phyloP scores from a whole-genome alignment of 92 coral and sea anemone genomes.

The Parazoanthus darwini region DNA sequence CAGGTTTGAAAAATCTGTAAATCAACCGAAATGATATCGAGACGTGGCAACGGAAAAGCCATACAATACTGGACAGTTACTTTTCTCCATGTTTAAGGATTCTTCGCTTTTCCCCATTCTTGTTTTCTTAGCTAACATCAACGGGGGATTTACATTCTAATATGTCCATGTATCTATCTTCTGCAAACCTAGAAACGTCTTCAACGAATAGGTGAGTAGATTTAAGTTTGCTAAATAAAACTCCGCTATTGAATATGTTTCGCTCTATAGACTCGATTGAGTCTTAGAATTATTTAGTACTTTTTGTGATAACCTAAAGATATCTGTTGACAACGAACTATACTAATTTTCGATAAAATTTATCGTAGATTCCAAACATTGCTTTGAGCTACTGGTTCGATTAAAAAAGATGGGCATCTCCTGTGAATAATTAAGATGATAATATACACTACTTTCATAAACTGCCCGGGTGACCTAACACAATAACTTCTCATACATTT shows the following conservation, averaged over 20 bases:
- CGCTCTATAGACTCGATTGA: too few relatives aligned
- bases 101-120: background rate
- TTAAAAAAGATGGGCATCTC: too few relatives aligned
- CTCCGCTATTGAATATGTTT: too few relatives aligned
- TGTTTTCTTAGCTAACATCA: background rate
- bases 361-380: background rate
- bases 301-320: background rate
- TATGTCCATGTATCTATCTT: background rate
- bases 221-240: too few relatives aligned
- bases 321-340: background rate
- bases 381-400: background rate
- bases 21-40: background rate
- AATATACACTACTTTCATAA: too few relatives aligned
- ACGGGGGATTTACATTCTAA: background rate
- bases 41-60: background rate
- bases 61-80: too few relatives aligned
- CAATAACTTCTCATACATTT: too few relatives aligned
- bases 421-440: too few relatives aligned
- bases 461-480: too few relatives aligned
- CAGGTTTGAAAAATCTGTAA: background rate
- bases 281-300: background rate
- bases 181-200: background rate
- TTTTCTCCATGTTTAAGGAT: background rate
- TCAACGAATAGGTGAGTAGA: background rate
- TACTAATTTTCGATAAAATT: background rate